Base-by-base conservation (phyloP, 2,888 invertebrate species). In the Cantharis lateralis region DNA sequence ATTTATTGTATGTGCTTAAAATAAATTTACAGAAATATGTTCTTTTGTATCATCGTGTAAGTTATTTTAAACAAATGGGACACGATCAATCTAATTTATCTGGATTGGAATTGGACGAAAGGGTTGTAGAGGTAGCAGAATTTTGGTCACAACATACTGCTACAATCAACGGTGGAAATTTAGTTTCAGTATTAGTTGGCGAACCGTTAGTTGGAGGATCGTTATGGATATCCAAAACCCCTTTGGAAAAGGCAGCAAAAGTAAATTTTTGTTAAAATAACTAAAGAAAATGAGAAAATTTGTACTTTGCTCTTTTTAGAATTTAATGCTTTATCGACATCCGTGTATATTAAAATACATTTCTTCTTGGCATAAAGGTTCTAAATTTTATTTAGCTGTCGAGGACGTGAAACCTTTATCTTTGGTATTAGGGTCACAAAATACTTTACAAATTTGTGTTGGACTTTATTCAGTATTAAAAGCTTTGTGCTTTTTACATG, bases 311-410 rank as follows among this genome's bases (percentile, higher is more conserved):
- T 72, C 74, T 76, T 91, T 92, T 74, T 88, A 97, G 96, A 95
- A 95, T 89, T 90, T 96, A 77, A 93, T 95, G 90, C 92, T 95
- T 75, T 93, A 95, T 87, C 93, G 97, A 0, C 97, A 97, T 89
- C 97, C 97, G 0, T 93, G 93, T 83, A 95, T 97, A 82, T 88
- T 97, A 11, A 93, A 93, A 84, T 97, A 95, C 85, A 91, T 96
- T 80, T 93, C 94, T 20, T 93, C 95, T 1, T 95, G 96, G 93
- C 92, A 93, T 77, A 93, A 94, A 83, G 91, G 93, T 64, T 93
- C 93, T 10, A 93, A 93, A 79, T 92, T 93, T 83, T 93, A 93
- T 87, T 90, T 97, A 78, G 95, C 95, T 1, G 95, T 96, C 0
- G 97, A 97, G 87, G 93, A 93, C 87, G 94, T 95, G 2, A 92